Conservation (phyloP, 1,140 invertebrate genomes). For the Arion vulgaris region DNA sequence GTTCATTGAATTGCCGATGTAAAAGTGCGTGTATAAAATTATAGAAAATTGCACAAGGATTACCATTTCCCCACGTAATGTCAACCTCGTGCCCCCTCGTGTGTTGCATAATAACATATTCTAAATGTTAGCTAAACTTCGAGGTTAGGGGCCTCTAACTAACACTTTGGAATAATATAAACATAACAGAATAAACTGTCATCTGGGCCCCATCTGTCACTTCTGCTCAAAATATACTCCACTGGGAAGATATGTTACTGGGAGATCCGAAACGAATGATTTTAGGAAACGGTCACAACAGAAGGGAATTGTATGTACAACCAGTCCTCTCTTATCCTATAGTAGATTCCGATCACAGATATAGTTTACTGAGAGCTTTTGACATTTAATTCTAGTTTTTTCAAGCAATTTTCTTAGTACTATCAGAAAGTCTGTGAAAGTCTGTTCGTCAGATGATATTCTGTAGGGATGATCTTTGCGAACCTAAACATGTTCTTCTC, state of each 20-base stretch:
- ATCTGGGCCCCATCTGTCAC: neutral
- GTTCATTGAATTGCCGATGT: too few species aligned
- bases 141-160: neutral
- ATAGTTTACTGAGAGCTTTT: neutral
- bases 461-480: too few species aligned
- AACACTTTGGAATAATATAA: neutral
- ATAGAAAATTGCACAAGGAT: too few species aligned
- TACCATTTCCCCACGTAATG: too few species aligned
- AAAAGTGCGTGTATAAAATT: too few species aligned
- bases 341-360: neutral
- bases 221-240: neutral
- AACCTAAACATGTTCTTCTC: too few species aligned
- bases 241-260: neutral
- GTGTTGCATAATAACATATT: neutral
- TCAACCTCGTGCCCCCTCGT: neutral
- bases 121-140: neutral
- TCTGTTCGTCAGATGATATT: too few species aligned
- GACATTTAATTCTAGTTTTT: neutral
- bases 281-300: neutral
- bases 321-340: neutral
- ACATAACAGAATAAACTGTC: neutral
- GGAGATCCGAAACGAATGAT: neutral
- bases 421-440: neutral
- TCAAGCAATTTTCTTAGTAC: neutral
- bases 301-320: neutral